These are phyloP conservation scores for Willisornis vidua DNA, from an alignment of 2,113 vertebrate genomes.

Conservation along the genomic window DNA sequence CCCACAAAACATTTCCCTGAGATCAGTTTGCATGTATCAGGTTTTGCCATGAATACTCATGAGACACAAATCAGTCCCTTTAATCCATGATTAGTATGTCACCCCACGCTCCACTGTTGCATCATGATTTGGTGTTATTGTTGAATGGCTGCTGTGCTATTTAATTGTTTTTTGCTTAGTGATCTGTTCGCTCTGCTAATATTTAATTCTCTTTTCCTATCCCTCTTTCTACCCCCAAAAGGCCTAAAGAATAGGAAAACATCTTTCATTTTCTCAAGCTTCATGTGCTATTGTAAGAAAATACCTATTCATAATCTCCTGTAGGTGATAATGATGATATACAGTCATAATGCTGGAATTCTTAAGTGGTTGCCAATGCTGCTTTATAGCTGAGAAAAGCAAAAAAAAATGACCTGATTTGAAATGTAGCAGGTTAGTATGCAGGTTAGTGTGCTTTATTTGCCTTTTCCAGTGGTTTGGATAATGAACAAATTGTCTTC, in stretches of 20 bases:
- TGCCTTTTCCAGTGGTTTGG: conserved; percentile 33
- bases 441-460: conserved; percentile 48
- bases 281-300: conserved; percentile 50
- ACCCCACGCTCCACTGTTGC: conserved; percentile 47
- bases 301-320: conserved; percentile 45
- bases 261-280: conserved; percentile 61
- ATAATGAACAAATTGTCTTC: conserved; percentile 64
- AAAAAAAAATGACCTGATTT: conserved; percentile 41
- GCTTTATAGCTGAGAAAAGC: conserved; percentile 29
- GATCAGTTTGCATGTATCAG: conserved; percentile 34
- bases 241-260: conserved; percentile 53
- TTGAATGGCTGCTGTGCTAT: conserved; percentile 65
- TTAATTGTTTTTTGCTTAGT: conserved; percentile 75
- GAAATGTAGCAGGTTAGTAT: conserved; percentile 34
- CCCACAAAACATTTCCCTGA: not conserved
- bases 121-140: conserved; percentile 69
- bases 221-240: conserved; percentile 52
- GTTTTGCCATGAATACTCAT: conserved; percentile 65
- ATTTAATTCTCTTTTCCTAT: conserved; percentile 42
- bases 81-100: conserved; percentile 58
- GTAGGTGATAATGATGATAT: conserved; percentile 63
- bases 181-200: conserved; percentile 59
- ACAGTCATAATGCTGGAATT: conserved; percentile 55
- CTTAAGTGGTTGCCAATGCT: conserved; percentile 63
- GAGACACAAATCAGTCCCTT: conserved; percentile 62